Conservation (phyloP, 1,140 invertebrate genomes). For the Pseudobourletiella spinata region DNA sequence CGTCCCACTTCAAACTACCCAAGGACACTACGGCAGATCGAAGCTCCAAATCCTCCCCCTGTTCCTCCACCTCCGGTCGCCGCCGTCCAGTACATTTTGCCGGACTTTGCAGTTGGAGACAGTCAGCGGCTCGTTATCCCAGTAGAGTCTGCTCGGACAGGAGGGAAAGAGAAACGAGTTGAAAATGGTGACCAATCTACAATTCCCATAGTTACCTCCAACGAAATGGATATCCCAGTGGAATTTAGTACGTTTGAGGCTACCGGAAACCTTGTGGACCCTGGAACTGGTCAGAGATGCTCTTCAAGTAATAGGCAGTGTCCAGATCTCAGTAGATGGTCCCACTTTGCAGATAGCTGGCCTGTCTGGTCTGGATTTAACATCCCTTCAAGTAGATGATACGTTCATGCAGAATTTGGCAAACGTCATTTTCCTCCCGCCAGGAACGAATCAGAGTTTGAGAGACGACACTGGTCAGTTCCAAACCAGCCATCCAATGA, state of each 20-base stretch:
- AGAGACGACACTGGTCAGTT: not conserved
- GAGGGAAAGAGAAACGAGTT: not conserved
- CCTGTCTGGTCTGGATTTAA: constrained; percentile 42
- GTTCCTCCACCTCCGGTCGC: constrained; percentile 2
- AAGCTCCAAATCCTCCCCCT: not conserved
- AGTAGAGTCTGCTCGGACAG: not conserved
- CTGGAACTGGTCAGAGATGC: not conserved
- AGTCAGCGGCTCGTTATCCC: not conserved
- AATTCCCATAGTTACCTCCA: not conserved
- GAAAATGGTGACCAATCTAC: no score
- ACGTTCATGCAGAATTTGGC: constrained; percentile 40
- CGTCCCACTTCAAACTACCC: constrained; percentile 46
- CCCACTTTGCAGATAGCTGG: constrained; percentile 40
- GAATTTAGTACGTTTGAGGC: no score
- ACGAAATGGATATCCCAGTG: not conserved
- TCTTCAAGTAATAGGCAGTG: constrained; percentile 36
- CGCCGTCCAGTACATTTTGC: not conserved
- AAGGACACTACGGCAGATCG: constrained; percentile 6
- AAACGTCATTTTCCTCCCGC: constrained; percentile 28
- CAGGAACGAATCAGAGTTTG: not conserved
- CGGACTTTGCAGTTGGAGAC: not conserved
- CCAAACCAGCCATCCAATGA: not conserved
- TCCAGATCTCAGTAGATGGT: constrained; percentile 43
- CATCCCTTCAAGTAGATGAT: constrained; percentile 45
- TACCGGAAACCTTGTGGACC: no score